Base-by-base conservation (phyloP, 2,113 vertebrate genomes). In the Oreochromis aureus region DNA sequence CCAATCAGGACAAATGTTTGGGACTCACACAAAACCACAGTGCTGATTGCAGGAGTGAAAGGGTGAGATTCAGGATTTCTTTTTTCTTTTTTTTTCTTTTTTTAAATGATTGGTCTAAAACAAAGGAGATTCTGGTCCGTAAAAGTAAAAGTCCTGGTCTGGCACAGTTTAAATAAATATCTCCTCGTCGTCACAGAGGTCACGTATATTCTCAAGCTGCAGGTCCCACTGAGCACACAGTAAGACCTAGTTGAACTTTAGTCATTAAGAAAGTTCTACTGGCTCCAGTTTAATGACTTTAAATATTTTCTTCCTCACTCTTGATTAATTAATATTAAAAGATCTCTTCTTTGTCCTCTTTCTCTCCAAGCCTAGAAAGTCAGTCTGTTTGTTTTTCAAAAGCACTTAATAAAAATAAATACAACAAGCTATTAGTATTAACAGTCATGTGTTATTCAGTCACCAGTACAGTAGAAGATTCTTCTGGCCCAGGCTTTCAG, bases 201-300 rank as follows among this genome's bases (percentile, higher is more conserved):
- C 84, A 93, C 69, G 83, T 90, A 91, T 91, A 86, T 93, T 93
- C 89, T 95, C 95, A 96, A 97, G 97, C 96, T 97, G 97, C 95
- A 96, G 96, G 97, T 97, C 96, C 96, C 93, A 97, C 96, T 94
- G 96, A 93, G 84, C 80, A 36, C 90, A 81, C 89, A 89, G 88
- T 94, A 86, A 92, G 88, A 96, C 97, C 95, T 96, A 95, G 94
- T 96, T 96, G 97, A 97, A 97, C 97, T 95, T 97, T 71, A 96
- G 97, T 96, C 96, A 96, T 97, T 94, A 97, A 97, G 96, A 96
- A 97, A 97, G 96, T 96, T 97, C 96, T 96, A 97, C 97, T 97
- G 97, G 97, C 97, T 99, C 98, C 98, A 99, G 99, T 99, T 99
- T 98, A 97, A 98, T 97, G 96, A 97, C 81, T 98, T 99, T 99